A percentile compares a stretch with the other conserved stretches of the same genome.
These are phyloP conservation scores for Phaetusa simplex DNA, from an alignment of 2,113 vertebrate species.

Conservation along the genomic window DNA sequence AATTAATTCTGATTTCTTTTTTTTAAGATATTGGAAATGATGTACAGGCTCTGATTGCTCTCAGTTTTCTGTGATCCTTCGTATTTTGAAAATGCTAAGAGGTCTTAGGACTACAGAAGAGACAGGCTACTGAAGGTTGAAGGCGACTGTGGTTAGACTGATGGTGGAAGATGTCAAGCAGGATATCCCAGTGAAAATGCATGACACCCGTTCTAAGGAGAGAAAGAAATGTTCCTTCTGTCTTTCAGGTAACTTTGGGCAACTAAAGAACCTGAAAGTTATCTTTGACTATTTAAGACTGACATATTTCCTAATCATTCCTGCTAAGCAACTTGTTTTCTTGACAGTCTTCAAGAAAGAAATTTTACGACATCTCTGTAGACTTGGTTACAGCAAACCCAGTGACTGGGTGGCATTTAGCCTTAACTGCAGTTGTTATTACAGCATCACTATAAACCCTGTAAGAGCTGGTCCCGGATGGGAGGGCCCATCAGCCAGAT, in stretches of 20 bases:
- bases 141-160: neutral
- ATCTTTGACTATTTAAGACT: neutral
- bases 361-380: neutral
- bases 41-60: neutral
- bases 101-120: neutral
- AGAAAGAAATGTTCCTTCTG: neutral
- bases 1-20: neutral
- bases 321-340: neutral
- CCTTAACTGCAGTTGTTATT: neutral
- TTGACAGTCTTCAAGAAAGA: neutral
- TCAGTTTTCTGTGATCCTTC: neutral
- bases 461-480: neutral
- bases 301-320: neutral
- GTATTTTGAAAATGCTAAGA: neutral
- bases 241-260: neutral
- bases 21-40: neutral
- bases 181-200: rapidly evolving
- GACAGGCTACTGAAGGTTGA: neutral
- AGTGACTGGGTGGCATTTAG: neutral
- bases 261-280: neutral
- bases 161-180: neutral
- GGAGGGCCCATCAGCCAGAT: neutral
- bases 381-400: neutral
- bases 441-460: neutral
- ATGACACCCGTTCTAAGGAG: neutral